Evolutionary conservation across 2,797 vertebrate species (phyloP).

Genomic region (Octomys mimax): DNA sequence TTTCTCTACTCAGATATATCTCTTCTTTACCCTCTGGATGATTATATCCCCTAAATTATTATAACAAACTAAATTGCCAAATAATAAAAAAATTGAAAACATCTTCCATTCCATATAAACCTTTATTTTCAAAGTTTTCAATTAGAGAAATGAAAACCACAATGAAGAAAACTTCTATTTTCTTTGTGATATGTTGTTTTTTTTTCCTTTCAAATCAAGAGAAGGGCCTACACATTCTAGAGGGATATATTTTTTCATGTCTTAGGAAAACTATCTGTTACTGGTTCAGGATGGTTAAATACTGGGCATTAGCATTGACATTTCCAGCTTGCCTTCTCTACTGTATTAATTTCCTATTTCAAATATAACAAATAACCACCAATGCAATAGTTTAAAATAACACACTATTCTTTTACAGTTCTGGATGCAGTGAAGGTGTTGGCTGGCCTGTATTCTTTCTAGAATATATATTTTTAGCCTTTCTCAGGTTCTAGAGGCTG

Average conservation of each 20-base stretch:
- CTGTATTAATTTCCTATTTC: not conserved
- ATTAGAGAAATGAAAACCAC: not conserved
- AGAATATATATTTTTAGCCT: not conserved
- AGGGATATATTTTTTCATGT: not conserved
- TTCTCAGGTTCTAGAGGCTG: not conserved
- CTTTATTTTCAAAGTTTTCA: conserved; percentile 18
- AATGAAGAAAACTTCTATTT: not conserved
- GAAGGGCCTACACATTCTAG: not conserved
- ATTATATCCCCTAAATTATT: conserved; percentile 10
- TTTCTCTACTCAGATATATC: conserved; percentile 32
- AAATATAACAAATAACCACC: not conserved
- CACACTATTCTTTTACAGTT: not conserved
- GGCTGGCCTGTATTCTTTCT: not conserved
- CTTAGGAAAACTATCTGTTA: not conserved
- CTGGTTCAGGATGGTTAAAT: not conserved
- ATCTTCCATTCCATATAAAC: not conserved
- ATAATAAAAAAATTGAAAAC: not conserved
- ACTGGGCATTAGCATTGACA: not conserved
- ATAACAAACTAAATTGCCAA: conserved; percentile 21
- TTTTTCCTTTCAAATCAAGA: not conserved
- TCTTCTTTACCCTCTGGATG: not conserved
- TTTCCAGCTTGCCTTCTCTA: not conserved
- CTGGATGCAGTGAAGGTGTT: not conserved
- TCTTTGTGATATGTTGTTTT: not conserved
- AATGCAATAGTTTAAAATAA: conserved; percentile 23